These are phyloP conservation scores for Ramphastos sulfuratus DNA, from an alignment of 2,113 vertebrate species.

Conservation along the genomic window DNA sequence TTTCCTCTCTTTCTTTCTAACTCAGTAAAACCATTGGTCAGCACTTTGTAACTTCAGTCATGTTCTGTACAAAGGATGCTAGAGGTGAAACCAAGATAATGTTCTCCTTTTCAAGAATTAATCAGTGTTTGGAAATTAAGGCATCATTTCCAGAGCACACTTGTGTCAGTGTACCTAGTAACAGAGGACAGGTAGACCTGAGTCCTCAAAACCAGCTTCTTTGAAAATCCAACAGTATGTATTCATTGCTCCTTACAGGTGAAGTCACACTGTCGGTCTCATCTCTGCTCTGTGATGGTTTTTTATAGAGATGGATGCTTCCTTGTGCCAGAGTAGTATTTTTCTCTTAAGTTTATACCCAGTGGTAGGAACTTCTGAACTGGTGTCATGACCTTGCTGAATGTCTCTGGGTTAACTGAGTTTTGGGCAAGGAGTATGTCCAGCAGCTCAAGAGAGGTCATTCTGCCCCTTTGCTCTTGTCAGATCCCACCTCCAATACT, in stretches of 20 bases:
- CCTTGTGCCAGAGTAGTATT: not conserved
- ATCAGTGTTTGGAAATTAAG: not conserved
- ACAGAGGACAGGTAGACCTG: not conserved
- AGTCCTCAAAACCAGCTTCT: not conserved
- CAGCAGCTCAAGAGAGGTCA: too few species aligned
- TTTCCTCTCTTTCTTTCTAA: not conserved
- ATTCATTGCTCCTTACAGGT: not conserved
- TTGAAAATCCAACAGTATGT: not conserved
- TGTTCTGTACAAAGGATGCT: not conserved
- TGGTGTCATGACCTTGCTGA: not conserved
- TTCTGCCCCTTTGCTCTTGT: too few species aligned
- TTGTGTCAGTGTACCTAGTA: not conserved
- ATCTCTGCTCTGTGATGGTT: not conserved
- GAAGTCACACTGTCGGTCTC: rapidly evolving
- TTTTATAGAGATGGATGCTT: not conserved
- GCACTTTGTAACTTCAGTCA: not conserved
- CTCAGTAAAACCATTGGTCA: not conserved
- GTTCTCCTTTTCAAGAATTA: not conserved
- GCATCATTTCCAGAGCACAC: not conserved
- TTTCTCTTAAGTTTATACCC: not conserved
- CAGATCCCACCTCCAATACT: too few species aligned
- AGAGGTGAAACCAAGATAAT: not conserved
- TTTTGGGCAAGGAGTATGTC: not conserved
- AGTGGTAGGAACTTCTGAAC: not conserved
- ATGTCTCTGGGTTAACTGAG: not conserved